Percentiles rank a stretch among this genome's conserved stretches.
These are phyloP conservation scores for Cyphomyrmex costatus DNA, from an alignment of 1,140 invertebrate species.

Conservation along the genomic window DNA sequence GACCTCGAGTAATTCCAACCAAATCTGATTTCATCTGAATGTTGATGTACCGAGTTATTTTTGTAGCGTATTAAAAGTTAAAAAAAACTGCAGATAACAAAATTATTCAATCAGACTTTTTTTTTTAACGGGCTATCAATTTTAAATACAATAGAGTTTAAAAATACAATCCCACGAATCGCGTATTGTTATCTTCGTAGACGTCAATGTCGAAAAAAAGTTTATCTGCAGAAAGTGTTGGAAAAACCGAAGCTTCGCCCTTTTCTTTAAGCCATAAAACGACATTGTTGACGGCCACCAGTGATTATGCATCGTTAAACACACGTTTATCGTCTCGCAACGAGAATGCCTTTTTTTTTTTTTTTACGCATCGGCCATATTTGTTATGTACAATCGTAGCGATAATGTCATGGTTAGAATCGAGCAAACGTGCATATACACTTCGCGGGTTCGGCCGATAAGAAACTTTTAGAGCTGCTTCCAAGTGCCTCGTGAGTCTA, in stretches of 20 bases:
- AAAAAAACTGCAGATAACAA: neutral
- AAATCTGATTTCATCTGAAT: neutral
- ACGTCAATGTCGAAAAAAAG: neutral
- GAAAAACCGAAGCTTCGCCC: neutral
- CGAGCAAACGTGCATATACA: conserved; percentile 47
- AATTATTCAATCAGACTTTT: neutral
- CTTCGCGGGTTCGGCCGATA: conserved; percentile 38
- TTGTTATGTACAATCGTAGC: conserved; percentile 54
- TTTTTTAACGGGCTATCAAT: neutral
- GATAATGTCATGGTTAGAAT: conserved; percentile 46
- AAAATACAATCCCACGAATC: neutral
- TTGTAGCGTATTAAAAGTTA: neutral
- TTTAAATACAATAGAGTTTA: conserved; percentile 8
- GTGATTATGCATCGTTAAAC: conserved; percentile 55
- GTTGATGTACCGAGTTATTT: neutral
- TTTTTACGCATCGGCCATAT: conserved; percentile 32
- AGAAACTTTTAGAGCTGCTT: conserved; percentile 61
- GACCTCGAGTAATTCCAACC: neutral
- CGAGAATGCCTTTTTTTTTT: conserved; percentile 29
- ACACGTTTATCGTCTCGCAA: conserved; percentile 45
- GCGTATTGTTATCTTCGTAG: neutral
- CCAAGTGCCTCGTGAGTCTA: conserved; percentile 48
- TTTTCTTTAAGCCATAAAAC: neutral
- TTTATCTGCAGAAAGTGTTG: conserved; percentile 3
- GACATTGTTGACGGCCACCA: neutral